These are phyloP conservation scores for Agrotis clavis DNA, from an alignment of 2,888 invertebrate genomes.

Conservation along the genomic window DNA sequence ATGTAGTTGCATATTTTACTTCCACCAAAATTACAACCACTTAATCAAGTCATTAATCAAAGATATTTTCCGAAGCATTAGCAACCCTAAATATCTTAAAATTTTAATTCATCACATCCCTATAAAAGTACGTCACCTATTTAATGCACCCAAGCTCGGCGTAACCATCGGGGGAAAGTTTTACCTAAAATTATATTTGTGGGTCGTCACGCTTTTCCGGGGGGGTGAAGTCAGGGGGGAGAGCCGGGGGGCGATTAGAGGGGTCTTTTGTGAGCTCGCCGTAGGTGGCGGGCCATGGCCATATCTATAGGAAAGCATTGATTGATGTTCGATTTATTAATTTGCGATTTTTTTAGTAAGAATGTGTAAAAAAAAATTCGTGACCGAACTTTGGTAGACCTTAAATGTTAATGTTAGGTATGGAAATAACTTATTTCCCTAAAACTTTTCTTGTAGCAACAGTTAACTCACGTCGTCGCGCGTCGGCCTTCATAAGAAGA, in stretches of 20 bases:
- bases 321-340: constrained; percentile 66
- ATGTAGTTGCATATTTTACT: neutral
- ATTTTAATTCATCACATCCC: constrained; percentile 68
- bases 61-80: constrained; percentile 54
- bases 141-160: constrained; percentile 84
- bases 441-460: neutral
- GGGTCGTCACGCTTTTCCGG: constrained; percentile 91
- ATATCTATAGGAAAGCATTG: constrained; percentile 79
- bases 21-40: constrained; percentile 15
- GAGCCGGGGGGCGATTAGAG: constrained; percentile 85
- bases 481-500: neutral
- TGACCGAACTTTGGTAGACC: neutral
- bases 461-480: too few species aligned
- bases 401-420: too few species aligned
- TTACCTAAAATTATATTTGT: constrained; percentile 91
- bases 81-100: constrained; percentile 54
- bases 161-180: constrained; percentile 87
- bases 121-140: constrained; percentile 72
- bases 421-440: neutral
- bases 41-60: constrained; percentile 49
- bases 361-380: neutral
- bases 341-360: neutral
- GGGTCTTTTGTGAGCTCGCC: constrained; percentile 85
- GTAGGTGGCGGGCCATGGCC: constrained; percentile 79
- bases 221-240: constrained; percentile 70